Percentiles rank a stretch among this genome's conserved stretches.
These are phyloP conservation scores for Acrobasis consociella DNA, from an alignment of 2,888 invertebrate species.

Conservation along the genomic window DNA sequence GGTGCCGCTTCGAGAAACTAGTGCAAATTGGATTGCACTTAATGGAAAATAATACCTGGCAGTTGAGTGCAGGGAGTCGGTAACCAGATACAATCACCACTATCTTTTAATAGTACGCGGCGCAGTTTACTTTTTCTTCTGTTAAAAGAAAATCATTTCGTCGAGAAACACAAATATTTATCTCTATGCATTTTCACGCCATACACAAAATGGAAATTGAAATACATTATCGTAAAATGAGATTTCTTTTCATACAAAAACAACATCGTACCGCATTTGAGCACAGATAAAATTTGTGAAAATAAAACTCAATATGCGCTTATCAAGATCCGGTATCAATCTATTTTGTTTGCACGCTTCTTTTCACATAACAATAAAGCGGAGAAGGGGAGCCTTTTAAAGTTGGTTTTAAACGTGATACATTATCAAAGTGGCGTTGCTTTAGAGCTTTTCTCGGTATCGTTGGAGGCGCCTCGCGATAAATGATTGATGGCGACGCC, in stretches of 20 bases:
- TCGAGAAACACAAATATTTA: conserved; percentile 12
- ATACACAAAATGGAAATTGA: conserved; percentile 12
- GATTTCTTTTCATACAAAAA: conserved; percentile 22
- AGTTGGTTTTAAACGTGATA: conserved; percentile 75
- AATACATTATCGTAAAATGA: conserved; percentile 20
- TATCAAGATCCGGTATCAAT: conserved; percentile 71
- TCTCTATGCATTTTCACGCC: conserved; percentile 13
- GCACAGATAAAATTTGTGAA: conserved; percentile 47
- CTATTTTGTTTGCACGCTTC: conserved; percentile 71
- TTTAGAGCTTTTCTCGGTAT: conserved; percentile 76
- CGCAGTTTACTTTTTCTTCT: not conserved
- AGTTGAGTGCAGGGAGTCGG: conserved; percentile 38
- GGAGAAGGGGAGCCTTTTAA: conserved; percentile 61
- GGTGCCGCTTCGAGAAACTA: conserved; percentile 44
- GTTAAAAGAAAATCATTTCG: conserved; percentile 3
- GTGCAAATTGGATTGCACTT: conserved; percentile 56
- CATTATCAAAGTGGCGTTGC: conserved; percentile 72
- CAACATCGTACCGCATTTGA: conserved; percentile 9
- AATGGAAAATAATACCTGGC: conserved; percentile 44
- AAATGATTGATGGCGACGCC: conserved; percentile 73
- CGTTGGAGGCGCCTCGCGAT: conserved; percentile 64
- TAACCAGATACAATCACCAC: conserved; percentile 21
- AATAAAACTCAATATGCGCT: conserved; percentile 62
- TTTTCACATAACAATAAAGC: conserved; percentile 58
- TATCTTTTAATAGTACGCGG: conserved; percentile 15